Evolutionary conservation across 2,888 invertebrate species (phyloP).

Genomic region (Pheosia tremula): DNA sequence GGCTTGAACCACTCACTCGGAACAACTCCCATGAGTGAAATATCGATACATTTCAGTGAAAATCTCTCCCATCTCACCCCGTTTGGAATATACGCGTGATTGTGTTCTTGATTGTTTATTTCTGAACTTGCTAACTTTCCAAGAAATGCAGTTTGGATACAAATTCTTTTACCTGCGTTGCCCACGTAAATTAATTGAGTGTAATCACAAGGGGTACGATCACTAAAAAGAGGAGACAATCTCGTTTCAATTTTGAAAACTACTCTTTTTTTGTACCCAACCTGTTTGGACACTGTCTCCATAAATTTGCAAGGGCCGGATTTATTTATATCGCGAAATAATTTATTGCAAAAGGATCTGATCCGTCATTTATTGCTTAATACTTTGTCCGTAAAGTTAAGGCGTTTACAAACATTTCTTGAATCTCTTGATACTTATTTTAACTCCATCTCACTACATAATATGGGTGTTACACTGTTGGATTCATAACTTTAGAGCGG

Average conservation of each 20-base stretch:
- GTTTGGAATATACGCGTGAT: too few relatives aligned
- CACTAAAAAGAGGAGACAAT: slow-evolving; percentile 11
- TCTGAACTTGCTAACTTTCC: too few relatives aligned
- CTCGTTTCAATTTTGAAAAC: background rate
- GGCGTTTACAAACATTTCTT: background rate
- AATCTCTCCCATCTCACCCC: too few relatives aligned
- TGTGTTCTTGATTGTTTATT: too few relatives aligned
- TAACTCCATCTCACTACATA: too few relatives aligned
- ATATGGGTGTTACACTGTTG: too few relatives aligned
- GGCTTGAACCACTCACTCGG: too few relatives aligned
- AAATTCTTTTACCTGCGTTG: slow-evolving; percentile 6
- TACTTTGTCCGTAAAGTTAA: slow-evolving; percentile 12
- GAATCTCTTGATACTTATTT: background rate
- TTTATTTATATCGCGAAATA: slow-evolving; percentile 4
- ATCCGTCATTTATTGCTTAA: slow-evolving; percentile 21
- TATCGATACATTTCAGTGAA: too few relatives aligned
- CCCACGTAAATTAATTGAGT: slow-evolving; percentile 11
- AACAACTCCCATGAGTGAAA: too few relatives aligned
- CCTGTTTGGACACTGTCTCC: slow-evolving; percentile 9
- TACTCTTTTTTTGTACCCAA: background rate
- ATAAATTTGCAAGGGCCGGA: slow-evolving; percentile 15
- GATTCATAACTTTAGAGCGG: too few relatives aligned
- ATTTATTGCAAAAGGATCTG: slow-evolving; percentile 12
- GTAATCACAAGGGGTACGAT: background rate
- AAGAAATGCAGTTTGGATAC: too few relatives aligned